phyloP scores from a whole-genome alignment of 2,797 vertebrate genomes.

The Sebastolobus alascanus region DNA sequence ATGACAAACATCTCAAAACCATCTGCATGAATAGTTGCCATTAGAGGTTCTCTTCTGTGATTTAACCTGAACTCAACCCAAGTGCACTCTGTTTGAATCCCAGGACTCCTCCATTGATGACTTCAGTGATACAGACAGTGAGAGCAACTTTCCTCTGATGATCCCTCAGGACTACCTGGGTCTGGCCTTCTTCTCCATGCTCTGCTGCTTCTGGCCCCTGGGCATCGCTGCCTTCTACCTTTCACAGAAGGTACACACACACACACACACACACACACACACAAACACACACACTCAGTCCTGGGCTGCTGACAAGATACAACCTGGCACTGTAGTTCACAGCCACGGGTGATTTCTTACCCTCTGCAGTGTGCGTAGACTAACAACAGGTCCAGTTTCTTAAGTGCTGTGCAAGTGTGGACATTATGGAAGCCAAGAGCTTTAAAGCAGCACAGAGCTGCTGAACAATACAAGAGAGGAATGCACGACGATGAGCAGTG shows the following conservation, averaged over 20 bases:
- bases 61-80: conserved; percentile 14
- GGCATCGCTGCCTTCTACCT: conserved; percentile 94
- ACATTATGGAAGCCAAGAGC: conserved; percentile 33
- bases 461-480: conserved; percentile 7
- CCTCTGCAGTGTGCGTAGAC: conserved; percentile 26
- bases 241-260: conserved; percentile 89
- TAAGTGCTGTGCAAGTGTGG: conserved; percentile 16
- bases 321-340: conserved; percentile 51
- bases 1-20: neutral
- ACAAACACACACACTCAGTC: neutral
- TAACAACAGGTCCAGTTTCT: conserved; percentile 38
- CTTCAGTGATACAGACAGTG: conserved; percentile 88
- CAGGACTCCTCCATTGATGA: conserved; percentile 90
- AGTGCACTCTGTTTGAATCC: conserved; percentile 48
- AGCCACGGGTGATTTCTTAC: conserved; percentile 36
- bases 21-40: neutral
- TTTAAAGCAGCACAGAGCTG: conserved; percentile 20
- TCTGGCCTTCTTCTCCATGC: conserved; percentile 93
- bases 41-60: neutral
- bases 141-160: conserved; percentile 88
- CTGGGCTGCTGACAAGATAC: conserved; percentile 36
- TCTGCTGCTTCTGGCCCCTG: conserved; percentile 95
- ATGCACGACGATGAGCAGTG: neutral
- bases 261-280: conserved; percentile 1
- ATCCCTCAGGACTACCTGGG: conserved; percentile 92